Evolutionary conservation across 2,113 vertebrate genomes (phyloP), one percentile per base, ranked within the genome.

Genomic region (Coregonus clupeaformis): DNA sequence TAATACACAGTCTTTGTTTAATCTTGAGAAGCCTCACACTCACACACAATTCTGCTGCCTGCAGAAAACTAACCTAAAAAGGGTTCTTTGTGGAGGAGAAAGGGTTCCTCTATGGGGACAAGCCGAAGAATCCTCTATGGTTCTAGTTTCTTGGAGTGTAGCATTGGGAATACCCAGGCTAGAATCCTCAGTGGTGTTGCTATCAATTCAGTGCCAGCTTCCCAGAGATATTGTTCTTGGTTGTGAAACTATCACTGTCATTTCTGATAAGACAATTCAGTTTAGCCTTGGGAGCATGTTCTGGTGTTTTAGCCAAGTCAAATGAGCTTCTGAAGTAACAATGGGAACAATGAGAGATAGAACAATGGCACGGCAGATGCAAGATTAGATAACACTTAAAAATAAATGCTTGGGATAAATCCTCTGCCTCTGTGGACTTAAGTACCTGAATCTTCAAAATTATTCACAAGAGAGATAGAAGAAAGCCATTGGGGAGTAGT

Each of bases 321-420:
- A 65, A 70, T 29, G 18, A 60, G n/a, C 0, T n/a, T 68, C 25
- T 72, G 65, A 84, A 78, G 83, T 81, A 66, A 75, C 73, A 75
- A 66, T 60, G 77, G 49, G 75, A 75, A 84, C 82, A 82, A 80
- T 77, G 76, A 55, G 52, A 36, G 82, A 71, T 27, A 55, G 77
- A 78, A 84, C 78, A 87, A 84, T 72, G 42, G 9, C 36, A 42
- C 9, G 36, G 36, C 36, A 11, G 87, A 87, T 84, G 72, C 68
- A 47, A 63, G 84, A 89, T 88, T 84, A 88, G 86, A 85, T 82
- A 16, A 73, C 57, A 81, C 70, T 47, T 68, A 47, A 82, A 83
- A 85, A 70, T 72, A 76, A 55, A 69, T 3, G 6, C 59, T 20
- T 68, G 67, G 70, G 85, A 86, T 84, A 87, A 81, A 84, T 68